A percentile compares a stretch with the other conserved stretches of the same genome.
phyloP scores from a whole-genome alignment of 2,113 vertebrate species.

The Antechinus stuartii region DNA sequence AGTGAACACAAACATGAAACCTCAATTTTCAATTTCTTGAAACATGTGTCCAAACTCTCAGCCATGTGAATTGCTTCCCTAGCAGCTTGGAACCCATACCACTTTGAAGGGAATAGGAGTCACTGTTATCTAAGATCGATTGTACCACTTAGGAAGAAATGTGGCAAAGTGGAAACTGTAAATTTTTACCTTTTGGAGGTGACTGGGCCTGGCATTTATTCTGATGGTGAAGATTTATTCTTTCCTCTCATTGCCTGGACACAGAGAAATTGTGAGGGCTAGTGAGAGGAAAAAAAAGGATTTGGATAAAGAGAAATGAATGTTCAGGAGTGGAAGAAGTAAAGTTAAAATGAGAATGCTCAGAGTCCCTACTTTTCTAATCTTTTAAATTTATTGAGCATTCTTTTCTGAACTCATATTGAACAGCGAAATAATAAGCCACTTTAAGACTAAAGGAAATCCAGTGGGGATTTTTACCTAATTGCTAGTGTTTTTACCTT shows the following conservation, averaged over 20 bases:
- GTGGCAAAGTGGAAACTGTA: background rate
- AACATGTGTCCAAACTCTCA: background rate
- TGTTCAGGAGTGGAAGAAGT: background rate
- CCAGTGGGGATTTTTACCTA: constrained; percentile 5
- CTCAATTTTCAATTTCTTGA: background rate
- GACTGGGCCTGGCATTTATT: constrained; percentile 23
- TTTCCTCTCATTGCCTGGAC: background rate
- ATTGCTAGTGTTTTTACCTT: constrained; percentile 41
- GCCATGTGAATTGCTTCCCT: background rate
- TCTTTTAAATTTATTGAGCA: constrained; percentile 18
- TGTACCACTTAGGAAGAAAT: background rate
- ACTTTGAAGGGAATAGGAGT: background rate
- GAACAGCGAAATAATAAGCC: constrained; percentile 41
- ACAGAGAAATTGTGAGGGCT: constrained; percentile 29
- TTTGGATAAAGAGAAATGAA: background rate
- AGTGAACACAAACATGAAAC: background rate
- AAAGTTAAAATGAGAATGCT: background rate
- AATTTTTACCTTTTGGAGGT: constrained; percentile 51
- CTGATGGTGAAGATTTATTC: constrained; percentile 55
- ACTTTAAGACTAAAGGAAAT: constrained; percentile 18
- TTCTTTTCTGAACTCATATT: constrained; percentile 4
- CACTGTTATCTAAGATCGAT: background rate
- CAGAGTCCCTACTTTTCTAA: background rate
- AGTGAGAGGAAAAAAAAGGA: rapidly evolving
- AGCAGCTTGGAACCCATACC: background rate